Evolutionary conservation across 2,113 vertebrate species (phyloP), one percentile per base, ranked within the genome.

Genomic region (Chionodraco myersi): DNA sequence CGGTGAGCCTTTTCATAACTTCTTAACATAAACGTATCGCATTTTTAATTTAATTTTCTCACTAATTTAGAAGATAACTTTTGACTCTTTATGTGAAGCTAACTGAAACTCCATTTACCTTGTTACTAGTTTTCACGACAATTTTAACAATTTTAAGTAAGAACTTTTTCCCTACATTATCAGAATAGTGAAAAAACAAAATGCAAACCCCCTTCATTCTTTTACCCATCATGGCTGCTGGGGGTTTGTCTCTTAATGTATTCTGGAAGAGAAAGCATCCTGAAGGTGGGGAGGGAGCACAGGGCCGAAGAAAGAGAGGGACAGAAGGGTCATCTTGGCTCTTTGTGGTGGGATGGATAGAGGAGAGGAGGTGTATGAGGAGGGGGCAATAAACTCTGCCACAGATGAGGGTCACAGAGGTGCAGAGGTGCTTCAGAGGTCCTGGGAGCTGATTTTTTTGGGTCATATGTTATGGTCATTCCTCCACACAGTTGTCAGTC

Each of bases 271-370:
- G 85, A 92, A 92, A 89, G 89, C 86, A 92, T 92, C 91, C 92
- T 89, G 73, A 80, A 90, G 93, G 92, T 92, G 92, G 92, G 88
- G 85, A 90, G 87, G 84, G 84, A 72, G 77, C 15, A 16, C 44
- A 73, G 83, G 76, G 51, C 69, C 48, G 21, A 82, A 93, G 86
- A 91, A 88, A 88, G 83, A 85, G 81, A 81, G 77, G 88, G 90
- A 94, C 92, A 91, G 85, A 89, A 85, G 92, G 94, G 91, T 91
- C 92, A 93, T 93, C 93, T 73, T n/a, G n/a, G 84, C 66, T 88
- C 92, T 92, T 94, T 93, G 92, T 92, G 88, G 72, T 85, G 73
- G 91, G 72, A 86, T 85, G 90, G 88, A 82, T 64, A 65, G 86
- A 85, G 75, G 84, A 85, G 82, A 89, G 63, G 84, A 79, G 78